These are phyloP conservation scores for Theristicus caerulescens DNA, from an alignment of 2,113 vertebrate species.

Conservation along the genomic window DNA sequence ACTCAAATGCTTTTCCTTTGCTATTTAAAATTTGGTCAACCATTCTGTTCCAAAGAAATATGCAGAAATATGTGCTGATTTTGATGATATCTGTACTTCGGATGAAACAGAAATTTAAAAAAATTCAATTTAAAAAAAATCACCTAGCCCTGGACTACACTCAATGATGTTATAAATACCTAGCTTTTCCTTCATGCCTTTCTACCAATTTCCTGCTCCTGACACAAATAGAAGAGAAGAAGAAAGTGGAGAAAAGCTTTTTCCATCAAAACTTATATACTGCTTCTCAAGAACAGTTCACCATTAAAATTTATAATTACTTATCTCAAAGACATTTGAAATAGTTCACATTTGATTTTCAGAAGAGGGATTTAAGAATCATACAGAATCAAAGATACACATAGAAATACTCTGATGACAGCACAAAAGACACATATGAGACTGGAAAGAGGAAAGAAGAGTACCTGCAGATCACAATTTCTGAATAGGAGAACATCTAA, in stretches of 20 bases:
- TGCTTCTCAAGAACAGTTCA: not conserved
- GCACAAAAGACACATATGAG: not conserved
- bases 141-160: not conserved
- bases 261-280: not conserved
- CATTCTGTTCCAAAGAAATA: not conserved
- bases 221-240: not conserved
- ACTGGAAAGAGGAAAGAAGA: not conserved
- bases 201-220: not conserved
- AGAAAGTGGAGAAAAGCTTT: not conserved
- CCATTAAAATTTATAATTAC: not conserved
- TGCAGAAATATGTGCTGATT: not conserved
- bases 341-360: not conserved
- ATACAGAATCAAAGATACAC: not conserved
- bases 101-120: not conserved
- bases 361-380: not conserved
- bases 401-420: not conserved
- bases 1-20: not conserved
- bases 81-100: not conserved
- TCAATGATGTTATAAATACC: not conserved
- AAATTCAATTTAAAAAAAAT: not conserved
- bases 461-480: not conserved
- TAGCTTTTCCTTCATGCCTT: not conserved
- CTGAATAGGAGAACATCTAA: not conserved
- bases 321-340: not conserved
- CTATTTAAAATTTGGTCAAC: not conserved